These are phyloP conservation scores for Caranx melampygus DNA, from an alignment of 2,113 vertebrate genomes.

Conservation along the genomic window DNA sequence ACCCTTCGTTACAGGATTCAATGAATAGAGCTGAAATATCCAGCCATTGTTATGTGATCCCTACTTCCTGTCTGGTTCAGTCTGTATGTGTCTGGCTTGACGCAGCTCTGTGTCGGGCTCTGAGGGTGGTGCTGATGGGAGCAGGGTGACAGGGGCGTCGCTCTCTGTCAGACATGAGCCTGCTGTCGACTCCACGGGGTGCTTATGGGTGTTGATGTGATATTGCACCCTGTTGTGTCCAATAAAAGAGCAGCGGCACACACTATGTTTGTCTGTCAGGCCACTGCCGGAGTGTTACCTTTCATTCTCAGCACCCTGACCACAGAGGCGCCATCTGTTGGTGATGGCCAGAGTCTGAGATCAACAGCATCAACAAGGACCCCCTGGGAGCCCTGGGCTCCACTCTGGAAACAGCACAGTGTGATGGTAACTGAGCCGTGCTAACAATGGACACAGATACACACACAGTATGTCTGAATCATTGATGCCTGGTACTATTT, in stretches of 20 bases:
- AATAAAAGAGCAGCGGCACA: slow-evolving; percentile 37
- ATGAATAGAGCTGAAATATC: neutral
- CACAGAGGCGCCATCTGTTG: slow-evolving; percentile 60
- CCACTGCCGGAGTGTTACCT: slow-evolving; percentile 20
- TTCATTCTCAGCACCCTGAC: slow-evolving; percentile 8
- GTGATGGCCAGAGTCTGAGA: slow-evolving; percentile 19
- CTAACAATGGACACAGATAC: neutral
- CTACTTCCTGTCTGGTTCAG: slow-evolving; percentile 48
- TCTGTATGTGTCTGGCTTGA: slow-evolving; percentile 40
- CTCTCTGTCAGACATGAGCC: slow-evolving; percentile 44
- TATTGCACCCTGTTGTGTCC: slow-evolving; percentile 18
- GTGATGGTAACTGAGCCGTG: neutral
- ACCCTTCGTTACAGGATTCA: too few species aligned
- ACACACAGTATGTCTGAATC: neutral
- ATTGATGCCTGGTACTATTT: neutral
- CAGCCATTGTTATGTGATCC: neutral
- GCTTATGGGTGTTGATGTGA: slow-evolving; percentile 24
- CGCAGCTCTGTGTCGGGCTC: slow-evolving; percentile 10
- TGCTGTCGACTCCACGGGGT: slow-evolving; percentile 42
- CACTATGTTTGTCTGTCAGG: neutral
- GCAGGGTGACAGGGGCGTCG: slow-evolving; percentile 57
- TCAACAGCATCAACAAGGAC: slow-evolving; percentile 27
- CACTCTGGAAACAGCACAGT: slow-evolving; percentile 34
- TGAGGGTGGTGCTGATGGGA: slow-evolving; percentile 76
- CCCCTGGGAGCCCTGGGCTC: slow-evolving; percentile 18